Evolutionary conservation across 2,888 invertebrate genomes (phyloP), one percentile per base, ranked within the genome.

Genomic region (Archips crataeganus): DNA sequence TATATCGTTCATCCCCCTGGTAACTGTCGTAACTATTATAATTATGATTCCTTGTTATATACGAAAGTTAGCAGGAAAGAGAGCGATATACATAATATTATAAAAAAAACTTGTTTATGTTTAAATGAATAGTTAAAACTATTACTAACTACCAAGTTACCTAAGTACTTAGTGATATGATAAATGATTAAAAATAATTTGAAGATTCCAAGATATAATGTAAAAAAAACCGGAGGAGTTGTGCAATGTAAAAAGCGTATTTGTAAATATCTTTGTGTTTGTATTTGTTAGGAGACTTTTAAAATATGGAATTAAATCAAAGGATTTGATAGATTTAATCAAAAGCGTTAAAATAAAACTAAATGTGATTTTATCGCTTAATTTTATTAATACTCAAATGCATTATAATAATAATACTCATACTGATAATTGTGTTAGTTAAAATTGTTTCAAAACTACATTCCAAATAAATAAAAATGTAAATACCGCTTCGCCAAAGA

Each of bases 401-500:
- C 23, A 23, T 23, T 23, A 23, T 23, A 23, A 23, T 36, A 36
- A 36, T 36, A 23, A 64, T 57, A 70, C 70, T 57, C 45, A 57
- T 66, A 42, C 39, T 57, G 9, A 23, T 49, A 15, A 36, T 49
- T 39, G 51, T 23, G 1, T 36, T 5, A 39, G 1, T 39, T 39
- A 39, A 71, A 66, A 15, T 62, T 70, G 54, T 70, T 64, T 57
- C 13, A 57, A 66, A 68, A 68, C 23, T 45, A 59, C 8, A 60
- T 60, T 60, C 13, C 32, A 54, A 70, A 45, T 45, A 63, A 47
- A 23, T 51, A 66, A 71, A 57, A 34, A 78, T 90, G 92, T 92
- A 91, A 87, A 91, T 91, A 92, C 79, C 79, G 84, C 86, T 91
- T 90, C 85, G 90, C 92, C 92, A 92, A 92, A 92, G 90, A 88